Base-by-base conservation (phyloP, 64 coral and sea anemone genomes). In the Actinia equina region DNA sequence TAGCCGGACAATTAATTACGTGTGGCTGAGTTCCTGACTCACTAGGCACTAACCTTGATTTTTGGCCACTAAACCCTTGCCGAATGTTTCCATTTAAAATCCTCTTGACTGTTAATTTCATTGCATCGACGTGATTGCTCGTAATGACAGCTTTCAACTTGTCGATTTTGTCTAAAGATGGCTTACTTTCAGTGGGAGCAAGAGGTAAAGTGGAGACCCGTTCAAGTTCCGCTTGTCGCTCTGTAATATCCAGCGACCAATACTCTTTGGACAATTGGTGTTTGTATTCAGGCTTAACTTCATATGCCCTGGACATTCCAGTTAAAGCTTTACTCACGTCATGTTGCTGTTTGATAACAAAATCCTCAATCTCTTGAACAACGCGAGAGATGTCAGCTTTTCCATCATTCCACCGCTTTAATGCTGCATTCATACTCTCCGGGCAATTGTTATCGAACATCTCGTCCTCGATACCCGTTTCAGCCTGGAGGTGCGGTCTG, bases 391-490 rank as follows among this genome's bases (percentile, higher is more conserved):
- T 79, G 44, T 79, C 77, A 43, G 9, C 43, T 19, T 88, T 80
- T 59, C 46, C 71, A 58, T 88, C 69, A 18, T 85, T 87, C 87
- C 87, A 89, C 59, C 76, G 79, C 86, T 93, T 89, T 5, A 93
- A 55, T 17, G 84, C 7, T 5, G 91, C 86, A 88, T 93, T 88
- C 6, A 93, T 79, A 52, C 91, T 93, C 61, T 93, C 86, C 41
- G 86, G 86, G 44, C 85, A 82, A 85, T 93, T 93, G 25, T 93
- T 85, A 44, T 89, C 86, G 52, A 89, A 93, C 22, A 88, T 18
- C 65, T 93, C 82, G 25, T 67, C 82, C 1, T 60, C 44, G 85
- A 93, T 93, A 27, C 86, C 86, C 17, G 84, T 37, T 25, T 93
- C 63, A 18, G 6, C 51, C 8, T 88, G 65, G 25, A 74, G 79